Base-by-base conservation (phyloP, 2,888 invertebrate species). In the Mamestra brassicae region DNA sequence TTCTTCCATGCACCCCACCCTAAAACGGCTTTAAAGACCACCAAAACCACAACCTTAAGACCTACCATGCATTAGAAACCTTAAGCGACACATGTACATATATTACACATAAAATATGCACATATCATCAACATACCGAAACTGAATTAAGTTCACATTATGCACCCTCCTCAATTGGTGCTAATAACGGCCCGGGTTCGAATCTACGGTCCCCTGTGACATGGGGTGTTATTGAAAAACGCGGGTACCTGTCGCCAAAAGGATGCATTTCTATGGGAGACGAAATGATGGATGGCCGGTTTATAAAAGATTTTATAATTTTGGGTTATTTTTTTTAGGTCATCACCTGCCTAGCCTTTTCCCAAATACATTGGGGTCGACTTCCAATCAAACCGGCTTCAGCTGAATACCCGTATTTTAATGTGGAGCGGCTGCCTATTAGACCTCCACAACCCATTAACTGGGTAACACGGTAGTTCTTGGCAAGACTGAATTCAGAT, bases 91-190 rank as follows among this genome's bases (percentile, higher is more conserved):
- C 60, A 86, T 73, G 78, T 82, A 87, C 65, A 68, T 77, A 82
- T 71, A 84, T 83, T 79, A 78, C 72, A 62, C 71, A 60, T 78
- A 91, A 93, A 90, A 88, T 93, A 94, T 94, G 92, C 92, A 92
- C 94, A 95, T 94, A 94, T 90, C 91, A 92, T 90, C 89, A 91
- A 89, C 92, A 92, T 90, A 92, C 90, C 91, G 89, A 93, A 93
- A 94, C 93, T 94, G 95, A 95, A 95, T 95, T 95, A 95, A 93
- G 93, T 92, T 90, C 89, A 89, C 92, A 95, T 95, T 95, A 95
- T 95, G 95, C 95, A 95, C 95, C 96, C 95, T 91, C 93, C 94
- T 90, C 93, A 95, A 95, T 94, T 93, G 95, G 92, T 94, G 94
- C 95, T 96, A 96, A 96, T 95, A 95, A 95, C 94, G 91, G 91